phyloP scores from a whole-genome alignment of 2,113 vertebrate genomes.

The Perca fluviatilis region DNA sequence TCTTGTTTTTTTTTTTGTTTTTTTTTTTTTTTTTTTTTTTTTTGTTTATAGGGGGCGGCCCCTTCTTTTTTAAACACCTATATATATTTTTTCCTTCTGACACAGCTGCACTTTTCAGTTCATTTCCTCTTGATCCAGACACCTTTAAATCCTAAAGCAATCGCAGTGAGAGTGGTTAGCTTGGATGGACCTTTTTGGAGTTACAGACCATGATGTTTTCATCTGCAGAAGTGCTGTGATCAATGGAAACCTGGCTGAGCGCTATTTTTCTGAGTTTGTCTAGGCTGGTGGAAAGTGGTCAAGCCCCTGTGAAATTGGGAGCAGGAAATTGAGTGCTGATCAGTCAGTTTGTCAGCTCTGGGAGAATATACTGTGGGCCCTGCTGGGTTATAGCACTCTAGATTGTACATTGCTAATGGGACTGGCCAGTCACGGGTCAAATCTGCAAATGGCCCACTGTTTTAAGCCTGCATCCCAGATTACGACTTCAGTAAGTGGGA shows the following conservation, averaged over 20 bases:
- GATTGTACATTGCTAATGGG: not conserved
- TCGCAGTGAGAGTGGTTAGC: not conserved
- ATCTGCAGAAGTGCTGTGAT: constrained; percentile 45
- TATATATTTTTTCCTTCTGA: no score
- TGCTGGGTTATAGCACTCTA: not conserved
- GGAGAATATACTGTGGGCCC: not conserved
- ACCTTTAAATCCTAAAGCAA: not conserved
- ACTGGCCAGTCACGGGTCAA: not conserved
- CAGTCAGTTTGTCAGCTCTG: not conserved
- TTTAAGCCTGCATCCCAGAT: not conserved
- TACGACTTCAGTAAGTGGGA: not conserved
- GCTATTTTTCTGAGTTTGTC: constrained; percentile 27
- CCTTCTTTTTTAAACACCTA: no score
- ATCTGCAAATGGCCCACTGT: not conserved
- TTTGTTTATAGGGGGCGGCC: no score
- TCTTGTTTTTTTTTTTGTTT: no score
- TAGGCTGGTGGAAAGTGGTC: constrained; percentile 23
- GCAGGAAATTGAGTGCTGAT: constrained; percentile 45
- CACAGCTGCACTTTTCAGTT: constrained; percentile 19
- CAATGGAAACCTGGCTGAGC: constrained; percentile 23
- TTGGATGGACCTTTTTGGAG: constrained; percentile 22
- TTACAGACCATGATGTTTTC: constrained; percentile 39
- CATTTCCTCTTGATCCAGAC: constrained; percentile 33
- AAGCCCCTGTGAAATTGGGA: constrained; percentile 71
- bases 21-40: no score